Evolutionary conservation across 2,797 vertebrate species (phyloP).

Genomic region (Cossypha dichroa): DNA sequence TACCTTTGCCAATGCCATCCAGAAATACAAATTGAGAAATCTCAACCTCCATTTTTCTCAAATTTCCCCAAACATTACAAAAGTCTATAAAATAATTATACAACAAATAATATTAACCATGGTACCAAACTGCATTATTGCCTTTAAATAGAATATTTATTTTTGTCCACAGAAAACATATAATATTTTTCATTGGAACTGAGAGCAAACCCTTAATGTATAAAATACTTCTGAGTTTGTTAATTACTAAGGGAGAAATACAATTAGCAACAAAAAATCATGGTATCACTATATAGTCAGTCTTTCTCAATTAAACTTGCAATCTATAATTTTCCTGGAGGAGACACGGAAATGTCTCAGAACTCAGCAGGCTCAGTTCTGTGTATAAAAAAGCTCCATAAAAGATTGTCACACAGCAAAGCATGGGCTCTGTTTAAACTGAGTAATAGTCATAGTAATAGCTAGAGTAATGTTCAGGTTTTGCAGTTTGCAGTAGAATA

Average conservation of each 20-base stretch:
- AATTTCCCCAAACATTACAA: neutral
- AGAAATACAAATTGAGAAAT: neutral
- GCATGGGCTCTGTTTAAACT: neutral
- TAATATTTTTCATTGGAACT: neutral
- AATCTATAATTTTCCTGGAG: conserved; percentile 32
- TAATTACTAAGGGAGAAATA: conserved; percentile 17
- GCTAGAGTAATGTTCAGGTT: neutral
- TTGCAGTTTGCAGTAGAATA: neutral
- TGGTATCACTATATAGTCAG: conserved; percentile 36
- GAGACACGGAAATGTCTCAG: conserved; percentile 10
- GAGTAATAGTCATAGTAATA: neutral
- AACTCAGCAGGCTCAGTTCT: conserved; percentile 12
- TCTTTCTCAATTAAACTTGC: conserved; percentile 34
- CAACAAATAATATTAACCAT: neutral
- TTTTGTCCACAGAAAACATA: neutral
- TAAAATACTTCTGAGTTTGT: conserved; percentile 32
- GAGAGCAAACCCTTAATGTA: neutral
- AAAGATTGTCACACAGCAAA: conserved; percentile 4
- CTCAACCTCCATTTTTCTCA: neutral
- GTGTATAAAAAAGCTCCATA: conserved; percentile 8
- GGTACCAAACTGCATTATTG: neutral
- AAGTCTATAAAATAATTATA: neutral
- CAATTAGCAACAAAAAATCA: conserved; percentile 39
- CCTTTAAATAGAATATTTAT: neutral
- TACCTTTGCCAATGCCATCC: neutral